Evolutionary conservation across 1,140 invertebrate species (phyloP).

Genomic region (Leptestheria dahalacensis): DNA sequence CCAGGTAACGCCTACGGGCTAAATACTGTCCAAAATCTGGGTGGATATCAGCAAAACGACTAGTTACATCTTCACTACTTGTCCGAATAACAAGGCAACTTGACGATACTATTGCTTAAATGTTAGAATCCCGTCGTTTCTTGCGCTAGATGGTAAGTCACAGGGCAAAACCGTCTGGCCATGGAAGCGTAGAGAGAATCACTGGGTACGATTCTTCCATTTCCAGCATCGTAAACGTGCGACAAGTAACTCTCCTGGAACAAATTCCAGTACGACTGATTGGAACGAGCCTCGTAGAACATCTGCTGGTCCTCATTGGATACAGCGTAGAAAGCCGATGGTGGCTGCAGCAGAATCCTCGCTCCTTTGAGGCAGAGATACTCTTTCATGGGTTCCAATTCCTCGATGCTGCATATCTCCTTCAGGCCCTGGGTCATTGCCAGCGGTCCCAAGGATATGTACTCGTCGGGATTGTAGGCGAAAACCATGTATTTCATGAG

Average conservation of each 20-base stretch:
- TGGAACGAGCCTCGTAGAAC: not conserved
- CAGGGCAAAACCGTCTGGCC: not conserved
- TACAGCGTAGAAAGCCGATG: not conserved
- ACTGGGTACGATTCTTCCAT: not conserved
- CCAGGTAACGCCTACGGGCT: too few relatives aligned
- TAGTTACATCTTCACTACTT: too few relatives aligned
- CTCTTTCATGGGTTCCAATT: not conserved
- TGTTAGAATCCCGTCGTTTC: too few relatives aligned
- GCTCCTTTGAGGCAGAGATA: not conserved
- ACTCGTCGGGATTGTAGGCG: not conserved
- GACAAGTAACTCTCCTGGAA: constrained; percentile 1
- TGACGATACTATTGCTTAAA: too few relatives aligned
- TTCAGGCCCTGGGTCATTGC: not conserved
- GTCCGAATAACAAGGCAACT: too few relatives aligned
- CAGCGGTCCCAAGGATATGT: not conserved
- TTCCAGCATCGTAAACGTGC: constrained; percentile 4
- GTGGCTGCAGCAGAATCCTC: not conserved
- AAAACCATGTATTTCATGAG: constrained; percentile 9
- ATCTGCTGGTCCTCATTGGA: not conserved
- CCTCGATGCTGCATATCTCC: not conserved
- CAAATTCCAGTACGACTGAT: not conserved
- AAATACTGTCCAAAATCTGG: too few relatives aligned
- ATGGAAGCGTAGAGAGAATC: not conserved
- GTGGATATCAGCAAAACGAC: too few relatives aligned
- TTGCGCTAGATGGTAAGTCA: not conserved